Conservation (phyloP, 2,888 invertebrate species). For the Hecatera dysodea region DNA sequence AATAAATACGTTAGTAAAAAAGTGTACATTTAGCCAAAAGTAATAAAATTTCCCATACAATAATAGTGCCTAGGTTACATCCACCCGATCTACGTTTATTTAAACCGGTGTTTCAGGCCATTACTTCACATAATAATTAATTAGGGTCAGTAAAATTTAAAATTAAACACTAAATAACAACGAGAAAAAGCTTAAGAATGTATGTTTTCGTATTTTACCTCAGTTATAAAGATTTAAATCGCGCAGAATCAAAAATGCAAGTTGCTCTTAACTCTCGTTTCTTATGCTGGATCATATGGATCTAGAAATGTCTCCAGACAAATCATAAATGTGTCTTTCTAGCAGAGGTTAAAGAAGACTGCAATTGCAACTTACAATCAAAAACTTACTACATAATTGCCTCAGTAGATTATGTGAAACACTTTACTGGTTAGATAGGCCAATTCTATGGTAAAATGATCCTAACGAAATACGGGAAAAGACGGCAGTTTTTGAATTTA, state of each 20-base stretch:
- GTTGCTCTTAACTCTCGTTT: conserved; percentile 1
- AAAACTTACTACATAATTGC: not conserved
- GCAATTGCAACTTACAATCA: not conserved
- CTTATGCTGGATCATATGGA: not conserved
- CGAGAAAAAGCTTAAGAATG: too few species aligned
- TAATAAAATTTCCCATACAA: too few species aligned
- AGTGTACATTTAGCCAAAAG: too few species aligned
- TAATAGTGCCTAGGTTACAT: too few species aligned
- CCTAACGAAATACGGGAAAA: not conserved
- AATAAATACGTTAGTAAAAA: too few species aligned
- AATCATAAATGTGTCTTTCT: not conserved
- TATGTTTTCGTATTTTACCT: not conserved
- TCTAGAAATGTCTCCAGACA: not conserved
- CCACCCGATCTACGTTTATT: too few species aligned
- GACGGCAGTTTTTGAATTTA: conserved; percentile 4
- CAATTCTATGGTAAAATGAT: too few species aligned
- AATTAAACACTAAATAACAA: too few species aligned
- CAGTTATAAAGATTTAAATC: not conserved
- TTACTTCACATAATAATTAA: too few species aligned
- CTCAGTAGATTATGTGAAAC: not conserved
- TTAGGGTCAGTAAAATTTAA: too few species aligned
- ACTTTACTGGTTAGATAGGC: not conserved
- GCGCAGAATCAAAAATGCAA: not conserved
- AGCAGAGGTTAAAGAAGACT: not conserved
- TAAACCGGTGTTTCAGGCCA: too few species aligned